Evolutionary conservation across 2,113 vertebrate genomes (phyloP).

Genomic region (Nannobrachium achirus): DNA sequence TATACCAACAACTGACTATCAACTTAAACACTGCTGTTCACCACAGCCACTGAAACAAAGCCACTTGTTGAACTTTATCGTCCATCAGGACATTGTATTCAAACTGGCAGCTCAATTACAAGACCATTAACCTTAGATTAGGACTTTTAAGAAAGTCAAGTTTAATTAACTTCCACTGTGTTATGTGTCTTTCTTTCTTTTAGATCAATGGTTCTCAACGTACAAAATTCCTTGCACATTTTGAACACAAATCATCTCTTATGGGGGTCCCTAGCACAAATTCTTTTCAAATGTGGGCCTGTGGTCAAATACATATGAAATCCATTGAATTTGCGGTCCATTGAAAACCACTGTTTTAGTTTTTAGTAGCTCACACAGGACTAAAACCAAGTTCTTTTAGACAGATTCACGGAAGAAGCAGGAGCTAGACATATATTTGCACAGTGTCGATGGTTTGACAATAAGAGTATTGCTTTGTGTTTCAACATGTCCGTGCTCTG

Average conservation of each 20-base stretch:
- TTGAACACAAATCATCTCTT: too few species aligned
- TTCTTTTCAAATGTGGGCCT: too few species aligned
- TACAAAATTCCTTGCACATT: too few species aligned
- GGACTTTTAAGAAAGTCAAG: background rate
- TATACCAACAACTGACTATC: too few species aligned
- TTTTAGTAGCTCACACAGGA: background rate
- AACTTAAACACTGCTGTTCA: slow-evolving; percentile 32
- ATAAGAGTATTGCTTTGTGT: background rate
- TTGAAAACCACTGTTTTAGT: too few species aligned
- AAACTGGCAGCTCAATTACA: background rate
- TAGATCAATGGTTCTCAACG: too few species aligned
- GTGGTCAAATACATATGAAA: too few species aligned
- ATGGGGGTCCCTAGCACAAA: too few species aligned
- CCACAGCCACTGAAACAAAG: slow-evolving; percentile 19
- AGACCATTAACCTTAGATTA: background rate
- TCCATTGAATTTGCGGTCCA: too few species aligned
- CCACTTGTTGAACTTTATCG: background rate
- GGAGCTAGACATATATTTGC: slow-evolving; percentile 22
- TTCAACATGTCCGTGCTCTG: slow-evolving; percentile 1
- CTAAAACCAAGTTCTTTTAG: too few species aligned
- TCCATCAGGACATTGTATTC: background rate
- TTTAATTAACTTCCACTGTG: background rate
- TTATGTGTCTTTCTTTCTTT: too few species aligned
- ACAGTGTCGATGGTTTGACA: background rate
- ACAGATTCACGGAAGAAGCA: background rate